Evolutionary conservation across 2,113 vertebrate genomes (phyloP).

Genomic region (Polypterus senegalus): DNA sequence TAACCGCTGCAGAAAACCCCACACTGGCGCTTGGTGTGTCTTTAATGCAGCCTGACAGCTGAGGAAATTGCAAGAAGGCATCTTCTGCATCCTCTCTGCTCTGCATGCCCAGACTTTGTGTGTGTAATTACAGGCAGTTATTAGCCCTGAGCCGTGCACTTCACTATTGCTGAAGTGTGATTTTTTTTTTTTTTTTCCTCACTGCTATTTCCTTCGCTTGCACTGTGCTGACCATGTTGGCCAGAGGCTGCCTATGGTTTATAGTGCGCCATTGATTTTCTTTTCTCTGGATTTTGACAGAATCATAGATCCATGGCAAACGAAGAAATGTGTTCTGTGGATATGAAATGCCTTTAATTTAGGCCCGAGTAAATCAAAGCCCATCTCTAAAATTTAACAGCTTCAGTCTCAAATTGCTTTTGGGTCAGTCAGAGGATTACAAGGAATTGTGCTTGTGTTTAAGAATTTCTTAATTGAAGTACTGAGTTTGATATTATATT

Average conservation of each 20-base stretch:
- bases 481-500: no score
- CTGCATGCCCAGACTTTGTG: conserved; percentile 58
- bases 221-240: conserved; percentile 64
- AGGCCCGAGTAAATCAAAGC: conserved; percentile 74
- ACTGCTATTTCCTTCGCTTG: conserved; percentile 67
- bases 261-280: conserved; percentile 85
- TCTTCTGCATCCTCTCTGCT: conserved; percentile 48
- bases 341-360: conserved; percentile 89
- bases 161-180: conserved; percentile 66
- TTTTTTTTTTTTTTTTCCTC: conserved; percentile 54
- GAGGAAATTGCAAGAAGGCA: conserved; percentile 58
- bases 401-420: no score
- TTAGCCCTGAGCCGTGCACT: conserved; percentile 62
- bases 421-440: no score
- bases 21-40: background rate
- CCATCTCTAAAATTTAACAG: conserved; percentile 36
- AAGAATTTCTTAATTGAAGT: no score
- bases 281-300: conserved; percentile 93
- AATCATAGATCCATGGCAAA: conserved; percentile 97
- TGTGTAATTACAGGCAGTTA: conserved; percentile 66
- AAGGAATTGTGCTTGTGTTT: no score
- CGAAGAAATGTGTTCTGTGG: conserved; percentile 92
- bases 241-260: conserved; percentile 64
- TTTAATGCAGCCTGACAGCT: conserved; percentile 25
- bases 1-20: no score